A percentile compares a stretch with the other conserved stretches of the same genome.
Conservation (phyloP, 2,113 vertebrate species). For the Clarias magur region DNA sequence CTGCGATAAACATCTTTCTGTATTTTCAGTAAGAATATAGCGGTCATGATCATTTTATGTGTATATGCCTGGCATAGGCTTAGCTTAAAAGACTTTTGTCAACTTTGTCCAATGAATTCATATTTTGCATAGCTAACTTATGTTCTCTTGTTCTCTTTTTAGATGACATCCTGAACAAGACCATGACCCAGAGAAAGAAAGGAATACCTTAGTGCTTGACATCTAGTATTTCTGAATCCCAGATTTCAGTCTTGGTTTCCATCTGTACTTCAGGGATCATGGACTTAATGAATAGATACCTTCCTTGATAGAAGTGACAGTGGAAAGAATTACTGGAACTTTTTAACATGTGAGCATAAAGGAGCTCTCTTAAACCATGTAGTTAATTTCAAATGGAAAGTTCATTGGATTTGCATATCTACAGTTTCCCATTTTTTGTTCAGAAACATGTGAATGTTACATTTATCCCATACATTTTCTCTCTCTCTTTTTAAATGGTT, state of each 20-base stretch:
- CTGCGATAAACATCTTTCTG: neutral
- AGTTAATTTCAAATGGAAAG: neutral
- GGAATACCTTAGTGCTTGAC: constrained; percentile 21
- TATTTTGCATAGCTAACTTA: neutral
- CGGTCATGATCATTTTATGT: neutral
- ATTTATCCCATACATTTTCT: neutral
- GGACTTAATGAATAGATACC: neutral
- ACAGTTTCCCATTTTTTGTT: neutral
- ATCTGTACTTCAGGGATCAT: neutral
- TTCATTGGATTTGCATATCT: neutral
- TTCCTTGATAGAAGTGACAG: neutral
- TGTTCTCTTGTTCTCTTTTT: constrained; percentile 4
- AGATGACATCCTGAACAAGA: constrained; percentile 38
- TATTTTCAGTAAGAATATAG: neutral
- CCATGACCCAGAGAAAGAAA: constrained; percentile 27
- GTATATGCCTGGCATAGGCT: neutral
- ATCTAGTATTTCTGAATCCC: constrained; percentile 22
- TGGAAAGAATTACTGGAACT: neutral
- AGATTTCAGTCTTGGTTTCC: constrained; percentile 16
- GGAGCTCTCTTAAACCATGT: neutral
- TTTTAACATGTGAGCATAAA: neutral
- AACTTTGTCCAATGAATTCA: neutral
- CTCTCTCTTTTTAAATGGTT: neutral
- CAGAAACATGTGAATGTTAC: neutral
- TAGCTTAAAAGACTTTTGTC: too few relatives aligned